Base-by-base conservation (phyloP, 2,797 vertebrate genomes). In the Pogonophryne albipinna region DNA sequence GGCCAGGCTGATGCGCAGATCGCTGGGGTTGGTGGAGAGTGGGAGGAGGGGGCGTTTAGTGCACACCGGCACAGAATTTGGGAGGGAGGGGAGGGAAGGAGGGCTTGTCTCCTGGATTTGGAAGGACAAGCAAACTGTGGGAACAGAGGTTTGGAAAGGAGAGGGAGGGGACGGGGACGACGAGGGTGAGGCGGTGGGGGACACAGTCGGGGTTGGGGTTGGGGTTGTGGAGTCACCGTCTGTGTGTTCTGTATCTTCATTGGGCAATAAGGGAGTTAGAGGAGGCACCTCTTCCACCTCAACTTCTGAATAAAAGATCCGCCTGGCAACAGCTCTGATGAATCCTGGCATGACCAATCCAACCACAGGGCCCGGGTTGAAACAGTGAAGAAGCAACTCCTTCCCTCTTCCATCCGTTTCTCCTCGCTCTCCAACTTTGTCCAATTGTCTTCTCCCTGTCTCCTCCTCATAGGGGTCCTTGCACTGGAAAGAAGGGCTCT, bases 401-500 rank as follows among this genome's bases (percentile, higher is more conserved):
- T 89, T 92, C 45, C 85, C 86, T 59, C 79, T 74, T 17, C 47
- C 61, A 11, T 73, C 77, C 45, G 34, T 58, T 19, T 78, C 77
- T 17, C 75, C 74, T 41, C 13, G 64, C 8, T 80, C 85, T 27
- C 68, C 86, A 41, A 74, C 76, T 63, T 79, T 86, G 17, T 83
- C 77, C 23, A 82, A 67, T 85, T 85, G 87, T 57, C 82, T 78
- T 52, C 86, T 78, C 19, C 91, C 87, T 71, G 74, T 89, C 59
- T 95, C 96, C 81, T 96, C 96, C 80, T 96, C 97, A 0, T 92
- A 89, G 61, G 96, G 96, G 84, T 99, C 98, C 93, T 97, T 98
- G 95, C 98, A 99, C 93, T 99, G 96, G 93, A 99, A 99, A 80
- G 98, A 99, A 71, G 98, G 96, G 52, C 97, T 97, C 93, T 99